Conservation (phyloP, 2,888 invertebrate genomes). For the Harpalus rufipes region DNA sequence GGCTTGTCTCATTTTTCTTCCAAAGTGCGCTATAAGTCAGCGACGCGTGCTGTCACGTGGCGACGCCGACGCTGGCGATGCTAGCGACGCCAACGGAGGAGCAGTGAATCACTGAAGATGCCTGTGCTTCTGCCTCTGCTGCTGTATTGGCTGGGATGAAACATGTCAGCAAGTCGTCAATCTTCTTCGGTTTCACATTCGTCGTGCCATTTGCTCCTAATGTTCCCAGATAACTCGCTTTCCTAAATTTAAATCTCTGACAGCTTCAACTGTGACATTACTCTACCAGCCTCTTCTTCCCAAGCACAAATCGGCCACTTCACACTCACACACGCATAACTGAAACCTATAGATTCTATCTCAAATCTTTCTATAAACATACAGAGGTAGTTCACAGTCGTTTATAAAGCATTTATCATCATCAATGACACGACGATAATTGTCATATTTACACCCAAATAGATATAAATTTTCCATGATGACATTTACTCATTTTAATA, state of each 20-base stretch:
- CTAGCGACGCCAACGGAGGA: slow-evolving; percentile 67
- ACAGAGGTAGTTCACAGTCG: no score
- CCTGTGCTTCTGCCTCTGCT: slow-evolving; percentile 7
- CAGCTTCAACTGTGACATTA: neutral
- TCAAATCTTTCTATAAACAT: neutral
- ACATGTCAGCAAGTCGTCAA: slow-evolving; percentile 46
- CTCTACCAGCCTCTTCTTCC: neutral
- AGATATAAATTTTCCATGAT: no score
- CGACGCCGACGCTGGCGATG: slow-evolving; percentile 21
- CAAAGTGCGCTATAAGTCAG: slow-evolving; percentile 68
- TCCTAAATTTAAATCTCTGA: slow-evolving; percentile 9
- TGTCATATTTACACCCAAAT: no score
- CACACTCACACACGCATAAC: neutral
- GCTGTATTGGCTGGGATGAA: slow-evolving; percentile 41
- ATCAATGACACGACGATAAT: no score
- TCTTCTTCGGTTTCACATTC: slow-evolving; percentile 45
- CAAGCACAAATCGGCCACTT: neutral
- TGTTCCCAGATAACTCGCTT: slow-evolving; percentile 13
- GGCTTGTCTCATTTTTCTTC: slow-evolving; percentile 70
- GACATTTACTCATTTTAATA: no score
- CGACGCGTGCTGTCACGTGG: slow-evolving; percentile 69
- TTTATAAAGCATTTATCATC: no score
- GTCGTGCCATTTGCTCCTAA: slow-evolving; percentile 17
- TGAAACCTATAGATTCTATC: neutral
- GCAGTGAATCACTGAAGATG: slow-evolving; percentile 66